A percentile compares a stretch with the other conserved stretches of the same genome.
Conservation (phyloP, 2,113 vertebrate genomes). For the Dolichallabes microphthalmus region DNA sequence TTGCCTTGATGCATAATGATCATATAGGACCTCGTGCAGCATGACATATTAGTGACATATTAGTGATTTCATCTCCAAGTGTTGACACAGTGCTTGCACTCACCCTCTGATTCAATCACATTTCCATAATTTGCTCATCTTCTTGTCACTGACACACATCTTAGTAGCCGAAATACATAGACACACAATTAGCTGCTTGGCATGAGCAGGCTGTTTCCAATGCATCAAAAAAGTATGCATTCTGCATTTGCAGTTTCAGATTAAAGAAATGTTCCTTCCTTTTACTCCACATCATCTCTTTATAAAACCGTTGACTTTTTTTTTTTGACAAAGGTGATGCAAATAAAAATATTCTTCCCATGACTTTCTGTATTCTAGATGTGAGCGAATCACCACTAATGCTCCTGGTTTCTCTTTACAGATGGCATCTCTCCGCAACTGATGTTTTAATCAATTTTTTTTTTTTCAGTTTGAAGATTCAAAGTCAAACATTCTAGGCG, state of each 20-base stretch:
- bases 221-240: neutral
- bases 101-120: slow-evolving; percentile 3
- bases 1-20: slow-evolving; percentile 20
- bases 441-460: slow-evolving; percentile 44
- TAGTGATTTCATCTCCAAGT: neutral
- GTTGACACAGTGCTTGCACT: neutral
- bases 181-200: neutral
- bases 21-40: slow-evolving; percentile 19
- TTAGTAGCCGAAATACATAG: neutral
- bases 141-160: neutral
- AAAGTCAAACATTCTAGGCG: slow-evolving; percentile 19
- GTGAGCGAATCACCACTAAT: slow-evolving; percentile 21
- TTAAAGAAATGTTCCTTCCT: too few species aligned
- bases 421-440: slow-evolving; percentile 9
- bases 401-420: neutral
- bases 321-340: neutral
- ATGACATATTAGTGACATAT: slow-evolving; percentile 22
- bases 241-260: neutral
- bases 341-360: neutral
- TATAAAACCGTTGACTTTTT: neutral
- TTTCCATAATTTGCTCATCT: slow-evolving; percentile 19
- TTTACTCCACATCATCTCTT: neutral
- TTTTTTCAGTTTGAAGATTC: slow-evolving; percentile 24
- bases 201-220: neutral
- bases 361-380: slow-evolving; percentile 7